phyloP scores from a whole-genome alignment of 2,797 vertebrate species.

The Hippocampus kuda region DNA sequence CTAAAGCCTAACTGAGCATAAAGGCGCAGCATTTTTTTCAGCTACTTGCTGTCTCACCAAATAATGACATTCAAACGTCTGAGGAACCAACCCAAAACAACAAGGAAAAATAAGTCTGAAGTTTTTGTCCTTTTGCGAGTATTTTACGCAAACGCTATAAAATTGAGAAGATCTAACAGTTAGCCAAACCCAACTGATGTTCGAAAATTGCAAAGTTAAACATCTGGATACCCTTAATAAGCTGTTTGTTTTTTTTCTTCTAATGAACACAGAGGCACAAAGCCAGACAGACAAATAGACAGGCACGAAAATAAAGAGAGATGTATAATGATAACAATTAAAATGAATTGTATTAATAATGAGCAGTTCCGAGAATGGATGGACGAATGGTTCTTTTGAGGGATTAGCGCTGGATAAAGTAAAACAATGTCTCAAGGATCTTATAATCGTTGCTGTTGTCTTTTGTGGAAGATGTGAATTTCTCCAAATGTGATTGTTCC shows the following conservation, averaged over 20 bases:
- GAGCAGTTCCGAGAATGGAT: too few relatives aligned
- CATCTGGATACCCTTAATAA: background rate
- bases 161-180: background rate
- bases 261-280: too few relatives aligned
- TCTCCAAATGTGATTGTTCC: background rate
- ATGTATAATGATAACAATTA: too few relatives aligned
- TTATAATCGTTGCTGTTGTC: background rate
- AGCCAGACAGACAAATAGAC: too few relatives aligned
- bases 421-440: background rate
- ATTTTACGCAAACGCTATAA: background rate
- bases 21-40: background rate
- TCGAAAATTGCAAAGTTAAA: background rate
- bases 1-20: background rate
- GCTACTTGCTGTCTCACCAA: background rate
- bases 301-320: too few relatives aligned
- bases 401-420: background rate
- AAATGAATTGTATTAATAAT: too few relatives aligned
- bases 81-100: background rate
- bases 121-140: background rate
- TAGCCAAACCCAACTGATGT: background rate
- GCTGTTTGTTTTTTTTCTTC: too few relatives aligned
- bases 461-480: background rate
- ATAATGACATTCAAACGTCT: background rate
- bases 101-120: background rate
- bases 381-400: background rate